Base-by-base conservation (phyloP, 2,797 vertebrate genomes). In the Selene dorsalis region DNA sequence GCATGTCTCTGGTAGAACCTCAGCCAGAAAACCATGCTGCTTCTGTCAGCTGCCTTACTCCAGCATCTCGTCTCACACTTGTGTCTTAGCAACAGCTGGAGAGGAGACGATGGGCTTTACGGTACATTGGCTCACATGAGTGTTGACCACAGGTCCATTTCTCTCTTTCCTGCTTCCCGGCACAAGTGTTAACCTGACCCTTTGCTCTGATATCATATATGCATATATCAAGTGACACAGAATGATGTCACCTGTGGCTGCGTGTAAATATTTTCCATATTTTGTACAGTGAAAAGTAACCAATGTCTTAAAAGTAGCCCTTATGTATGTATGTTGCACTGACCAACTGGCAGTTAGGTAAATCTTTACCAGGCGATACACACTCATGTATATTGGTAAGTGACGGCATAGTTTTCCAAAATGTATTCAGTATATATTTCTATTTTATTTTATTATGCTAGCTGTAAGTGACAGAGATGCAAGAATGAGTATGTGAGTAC, bases 401-500 rank as follows among this genome's bases (percentile, higher is more conserved):
- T 30, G 47, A 45, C 67, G 69, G 63, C 50, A 62, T 81, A 65
- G 65, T 83, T 87, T 71, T 77, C 52, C 69, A 80, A 74, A 74
- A 47, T 61, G 55, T 57, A 83, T 75, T 58, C 18, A 69, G 48
- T 83, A 75, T 72, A 85, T 73, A 84, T 81, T 73, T 88, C n/a
- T 85, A 79, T 83, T 80, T 77, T 83, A 80, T 86, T 88, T 86
- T 87, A 79, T 66, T 79, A 83, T 81, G 81, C 70, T 73, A 39
- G 41, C 56, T 79, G 62, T 82, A 80, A 61, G 71, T 64, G 78
- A 73, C 61, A 71, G 35, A 59, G 50, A 67, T 67, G 43, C 13
- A 80, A 68, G 71, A 74, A 69, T 69, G 67, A 77, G 58, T 84
- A 58, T 78, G 73, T 65, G 69, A 77, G 66, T 53, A 47, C 12